Evolutionary conservation across 2,113 vertebrate genomes (phyloP).

Genomic region (Eulemur macaco): DNA sequence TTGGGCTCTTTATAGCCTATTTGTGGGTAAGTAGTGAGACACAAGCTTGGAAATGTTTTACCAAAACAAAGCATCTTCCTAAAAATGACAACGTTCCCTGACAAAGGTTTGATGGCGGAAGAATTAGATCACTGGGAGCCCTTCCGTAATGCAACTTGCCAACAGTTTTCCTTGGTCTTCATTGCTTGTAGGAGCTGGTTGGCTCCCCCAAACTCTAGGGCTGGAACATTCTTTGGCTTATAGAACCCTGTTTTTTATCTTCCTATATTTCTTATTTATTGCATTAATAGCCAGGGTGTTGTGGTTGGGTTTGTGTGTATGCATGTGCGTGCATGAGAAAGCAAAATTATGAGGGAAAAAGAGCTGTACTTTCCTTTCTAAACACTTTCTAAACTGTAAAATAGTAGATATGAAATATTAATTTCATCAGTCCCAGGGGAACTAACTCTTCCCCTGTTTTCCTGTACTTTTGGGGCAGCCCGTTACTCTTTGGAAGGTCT

Average conservation of each 20-base stretch:
- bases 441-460: not conserved
- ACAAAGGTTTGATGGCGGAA: not conserved
- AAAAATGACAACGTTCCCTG: not conserved
- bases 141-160: no score
- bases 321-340: not conserved
- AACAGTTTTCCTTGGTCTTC: not conserved
- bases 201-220: not conserved
- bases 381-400: not conserved
- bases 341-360: not conserved
- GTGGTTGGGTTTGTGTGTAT: not conserved
- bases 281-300: not conserved
- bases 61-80: not conserved
- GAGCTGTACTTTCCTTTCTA: not conserved
- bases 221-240: not conserved
- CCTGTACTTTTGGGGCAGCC: not conserved
- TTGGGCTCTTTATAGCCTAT: not conserved
- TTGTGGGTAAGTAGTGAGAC: not conserved
- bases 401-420: not conserved
- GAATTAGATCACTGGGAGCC: not conserved
- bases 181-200: not conserved
- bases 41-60: not conserved
- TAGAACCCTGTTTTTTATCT: not conserved
- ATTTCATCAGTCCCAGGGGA: not conserved
- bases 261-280: not conserved
- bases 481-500: not conserved